phyloP scores from a whole-genome alignment of 2,113 vertebrate genomes.

The Sander lucioperca region DNA sequence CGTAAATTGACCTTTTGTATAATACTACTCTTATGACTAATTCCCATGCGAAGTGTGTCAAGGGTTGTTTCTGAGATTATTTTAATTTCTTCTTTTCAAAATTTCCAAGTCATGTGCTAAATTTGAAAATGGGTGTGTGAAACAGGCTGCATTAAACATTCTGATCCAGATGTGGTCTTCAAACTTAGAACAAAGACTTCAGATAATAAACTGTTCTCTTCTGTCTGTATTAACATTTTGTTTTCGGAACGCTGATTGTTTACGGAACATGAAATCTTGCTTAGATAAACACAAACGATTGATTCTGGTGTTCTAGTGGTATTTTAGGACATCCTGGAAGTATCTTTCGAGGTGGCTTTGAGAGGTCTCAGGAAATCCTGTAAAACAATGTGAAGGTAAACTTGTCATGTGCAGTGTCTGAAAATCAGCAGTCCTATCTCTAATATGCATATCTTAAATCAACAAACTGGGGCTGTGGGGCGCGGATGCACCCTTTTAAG shows the following conservation, averaged over 20 bases:
- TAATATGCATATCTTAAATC: background rate
- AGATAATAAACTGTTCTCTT: slow-evolving; percentile 48
- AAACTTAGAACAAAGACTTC: slow-evolving; percentile 36
- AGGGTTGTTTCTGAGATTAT: slow-evolving; percentile 29
- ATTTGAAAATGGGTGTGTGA: slow-evolving; percentile 26
- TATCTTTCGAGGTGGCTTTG: background rate
- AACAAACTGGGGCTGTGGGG: background rate
- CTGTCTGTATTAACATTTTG: slow-evolving; percentile 48
- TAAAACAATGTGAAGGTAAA: background rate
- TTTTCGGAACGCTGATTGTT: slow-evolving; percentile 40
- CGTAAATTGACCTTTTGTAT: slow-evolving; percentile 46
- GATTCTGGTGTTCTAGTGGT: background rate
- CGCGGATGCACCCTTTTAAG: background rate
- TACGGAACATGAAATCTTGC: slow-evolving; percentile 46
- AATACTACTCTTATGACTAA: slow-evolving; percentile 43
- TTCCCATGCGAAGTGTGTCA: slow-evolving; percentile 29
- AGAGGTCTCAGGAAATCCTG: background rate
- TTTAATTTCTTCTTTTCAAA: slow-evolving; percentile 19
- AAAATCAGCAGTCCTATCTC: background rate
- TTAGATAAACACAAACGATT: slow-evolving; percentile 33
- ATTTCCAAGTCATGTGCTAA: slow-evolving; percentile 27
- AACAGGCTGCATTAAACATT: slow-evolving; percentile 44
- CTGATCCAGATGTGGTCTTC: slow-evolving; percentile 39
- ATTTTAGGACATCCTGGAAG: background rate
- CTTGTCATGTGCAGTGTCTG: background rate